Evolutionary conservation across 2,888 invertebrate species (phyloP), one percentile per base, ranked within the genome.

Genomic region (Melolontha melolontha): DNA sequence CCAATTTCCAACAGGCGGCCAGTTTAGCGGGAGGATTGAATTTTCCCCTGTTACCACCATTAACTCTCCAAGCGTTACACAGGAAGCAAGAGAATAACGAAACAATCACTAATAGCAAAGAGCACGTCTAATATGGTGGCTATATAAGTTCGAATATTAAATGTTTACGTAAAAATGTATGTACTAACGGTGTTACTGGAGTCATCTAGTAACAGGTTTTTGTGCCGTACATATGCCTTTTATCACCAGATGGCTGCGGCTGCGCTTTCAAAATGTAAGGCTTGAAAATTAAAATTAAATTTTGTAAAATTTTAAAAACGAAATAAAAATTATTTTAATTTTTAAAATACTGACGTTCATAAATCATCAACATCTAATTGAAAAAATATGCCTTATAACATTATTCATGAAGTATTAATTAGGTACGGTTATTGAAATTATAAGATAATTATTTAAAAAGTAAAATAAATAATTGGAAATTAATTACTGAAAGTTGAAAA

Each of bases 1-100:
- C 89, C 82, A 87, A 87, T 85, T 84, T 86, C 78, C 88, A 89
- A 22, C 86, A 90, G 11, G 88, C 88, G 12, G 88, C 89, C 2
- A 81, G 87, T 72, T 68, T 81, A 75, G 79, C 81, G 14, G 76
- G 78, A 40, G 83, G 85, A 47, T 79, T 85, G 41, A 85, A 85
- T 67, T 83, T 86, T 73, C 85, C 86, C 75, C 84, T 81, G 79
- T 83, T 82, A 81, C 89, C 82, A 75, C 87, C 81, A 73, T 69
- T 83, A 49, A 82, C 81, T 12, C 75, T 83, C 44, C 83, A 84
- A 68, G 82, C 83, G 64, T 70, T 76, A 49, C 75, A 75, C 41
- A 72, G 82, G 62, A 83, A 83, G 67, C 81, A 82, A 47, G 82
- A 82, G 14, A 70, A 67, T 1, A 68, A 73, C 34, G 79, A 77